Evolutionary conservation across 2,888 invertebrate genomes (phyloP).

Genomic region (Amorpha juglandis): DNA sequence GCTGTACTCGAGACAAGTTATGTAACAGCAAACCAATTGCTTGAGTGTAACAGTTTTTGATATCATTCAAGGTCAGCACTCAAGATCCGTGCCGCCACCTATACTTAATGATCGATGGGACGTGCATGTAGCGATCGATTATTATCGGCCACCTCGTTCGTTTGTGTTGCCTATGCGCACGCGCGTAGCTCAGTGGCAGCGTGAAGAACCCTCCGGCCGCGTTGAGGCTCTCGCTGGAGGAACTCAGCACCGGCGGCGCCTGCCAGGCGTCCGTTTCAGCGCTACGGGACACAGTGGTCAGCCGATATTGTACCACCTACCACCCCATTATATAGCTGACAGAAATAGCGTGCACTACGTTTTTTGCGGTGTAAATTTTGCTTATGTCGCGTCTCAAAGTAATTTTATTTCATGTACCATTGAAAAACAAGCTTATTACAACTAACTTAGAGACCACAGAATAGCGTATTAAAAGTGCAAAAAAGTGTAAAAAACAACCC

Average conservation of each 20-base stretch:
- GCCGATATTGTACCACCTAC: not conserved
- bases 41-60: too few relatives aligned
- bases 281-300: constrained; percentile 57
- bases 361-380: too few relatives aligned
- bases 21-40: too few relatives aligned
- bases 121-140: constrained; percentile 74
- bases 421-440: too few relatives aligned
- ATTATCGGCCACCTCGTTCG: constrained; percentile 89
- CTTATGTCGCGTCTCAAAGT: too few relatives aligned
- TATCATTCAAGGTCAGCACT: not conserved
- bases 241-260: constrained; percentile 72
- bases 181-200: constrained; percentile 90
- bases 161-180: constrained; percentile 91
- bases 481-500: too few relatives aligned
- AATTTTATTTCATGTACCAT: too few relatives aligned
- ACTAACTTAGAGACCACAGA: too few relatives aligned
- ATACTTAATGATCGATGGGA: constrained; percentile 45
- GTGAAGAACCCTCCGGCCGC: constrained; percentile 87
- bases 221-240: constrained; percentile 88
- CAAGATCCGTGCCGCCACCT: not conserved
- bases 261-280: constrained; percentile 70
- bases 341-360: too few relatives aligned
- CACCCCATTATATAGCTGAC: too few relatives aligned
- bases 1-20: too few relatives aligned
- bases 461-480: too few relatives aligned